Conservation (phyloP, 2,113 vertebrate genomes). For the Anoplopoma fimbria region DNA sequence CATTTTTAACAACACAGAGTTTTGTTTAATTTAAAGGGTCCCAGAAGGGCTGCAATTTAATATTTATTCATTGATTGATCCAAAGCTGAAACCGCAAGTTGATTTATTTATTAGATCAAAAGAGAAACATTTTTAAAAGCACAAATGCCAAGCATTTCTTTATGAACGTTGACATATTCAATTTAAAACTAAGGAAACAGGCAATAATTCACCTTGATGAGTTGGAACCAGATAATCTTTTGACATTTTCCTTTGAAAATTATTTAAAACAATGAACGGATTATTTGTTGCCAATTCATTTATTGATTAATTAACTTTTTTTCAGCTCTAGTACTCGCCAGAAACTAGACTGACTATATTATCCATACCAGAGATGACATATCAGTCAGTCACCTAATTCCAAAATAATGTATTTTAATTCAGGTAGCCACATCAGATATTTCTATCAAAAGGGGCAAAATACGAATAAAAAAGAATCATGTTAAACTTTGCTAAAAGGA, state of each 20-base stretch:
- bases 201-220: background rate
- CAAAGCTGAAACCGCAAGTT: background rate
- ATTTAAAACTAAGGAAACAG: background rate
- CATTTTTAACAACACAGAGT: background rate
- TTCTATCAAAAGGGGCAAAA: background rate
- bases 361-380: background rate
- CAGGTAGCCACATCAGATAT: background rate
- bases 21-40: background rate
- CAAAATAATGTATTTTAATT: background rate
- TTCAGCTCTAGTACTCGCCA: background rate
- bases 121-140: background rate
- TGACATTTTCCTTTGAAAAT: too few species aligned
- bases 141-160: background rate
- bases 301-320: background rate
- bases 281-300: background rate
- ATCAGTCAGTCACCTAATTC: too few species aligned
- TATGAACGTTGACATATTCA: background rate
- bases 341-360: background rate
- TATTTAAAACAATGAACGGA: background rate
- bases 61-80: background rate
- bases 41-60: background rate
- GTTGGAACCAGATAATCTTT: background rate
- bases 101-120: background rate
- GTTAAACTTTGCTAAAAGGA: background rate
- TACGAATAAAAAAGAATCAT: background rate